Conservation (phyloP, 2,797 vertebrate genomes). For the Sebastolobus altivelis region DNA sequence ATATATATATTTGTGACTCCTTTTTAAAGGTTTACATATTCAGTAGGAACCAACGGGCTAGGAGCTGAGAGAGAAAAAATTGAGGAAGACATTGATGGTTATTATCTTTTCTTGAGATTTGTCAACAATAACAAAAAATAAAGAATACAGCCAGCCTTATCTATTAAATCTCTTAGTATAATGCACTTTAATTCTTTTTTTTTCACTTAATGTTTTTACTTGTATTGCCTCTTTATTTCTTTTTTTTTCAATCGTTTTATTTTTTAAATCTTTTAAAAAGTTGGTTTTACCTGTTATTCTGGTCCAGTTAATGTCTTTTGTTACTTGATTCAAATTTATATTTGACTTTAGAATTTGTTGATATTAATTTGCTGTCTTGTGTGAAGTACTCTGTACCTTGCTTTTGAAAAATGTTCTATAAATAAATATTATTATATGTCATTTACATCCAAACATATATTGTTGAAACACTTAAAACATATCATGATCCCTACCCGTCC, state of each 20-base stretch:
- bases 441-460: neutral
- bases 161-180: neutral
- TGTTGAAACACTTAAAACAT: conserved; percentile 13
- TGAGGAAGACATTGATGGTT: neutral
- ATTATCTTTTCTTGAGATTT: neutral
- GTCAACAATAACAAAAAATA: neutral
- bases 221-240: too few species aligned
- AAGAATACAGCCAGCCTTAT: neutral
- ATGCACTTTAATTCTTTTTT: neutral
- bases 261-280: neutral
- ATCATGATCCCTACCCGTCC: conserved; percentile 85
- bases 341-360: neutral
- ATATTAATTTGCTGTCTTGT: conserved; percentile 4
- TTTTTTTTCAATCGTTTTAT: too few species aligned
- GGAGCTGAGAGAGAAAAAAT: neutral
- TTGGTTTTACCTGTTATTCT: neutral
- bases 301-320: neutral
- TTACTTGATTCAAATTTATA: neutral
- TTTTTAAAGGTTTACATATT: too few species aligned
- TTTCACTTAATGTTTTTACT: too few species aligned
- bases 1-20: too few species aligned
- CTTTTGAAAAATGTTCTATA: neutral
- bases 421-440: neutral
- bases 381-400: neutral
- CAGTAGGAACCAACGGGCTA: too few species aligned